Evolutionary conservation across 2,113 vertebrate genomes (phyloP).

Genomic region (Neoarius graeffei): DNA sequence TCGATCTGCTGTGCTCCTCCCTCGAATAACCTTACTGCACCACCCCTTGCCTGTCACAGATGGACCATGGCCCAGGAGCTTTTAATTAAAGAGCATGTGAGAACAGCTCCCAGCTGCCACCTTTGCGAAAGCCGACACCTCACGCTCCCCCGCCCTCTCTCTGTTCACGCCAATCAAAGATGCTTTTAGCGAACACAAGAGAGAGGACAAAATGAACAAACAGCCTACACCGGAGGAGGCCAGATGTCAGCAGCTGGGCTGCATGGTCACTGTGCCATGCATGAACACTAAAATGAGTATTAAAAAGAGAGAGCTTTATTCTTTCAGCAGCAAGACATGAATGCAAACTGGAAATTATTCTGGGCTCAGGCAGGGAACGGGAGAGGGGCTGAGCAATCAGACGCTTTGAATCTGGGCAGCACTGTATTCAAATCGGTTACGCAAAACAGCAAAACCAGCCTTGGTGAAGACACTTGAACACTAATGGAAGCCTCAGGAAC

Average conservation of each 20-base stretch:
- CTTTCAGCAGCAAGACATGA: slow-evolving; percentile 34
- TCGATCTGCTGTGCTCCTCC: slow-evolving; percentile 66
- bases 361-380: slow-evolving; percentile 64
- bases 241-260: slow-evolving; percentile 52
- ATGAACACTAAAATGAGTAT: slow-evolving; percentile 8
- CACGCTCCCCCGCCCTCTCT: slow-evolving; percentile 6
- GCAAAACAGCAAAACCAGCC: slow-evolving; percentile 64
- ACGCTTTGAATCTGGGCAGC: slow-evolving; percentile 40
- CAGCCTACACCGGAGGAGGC: slow-evolving; percentile 57
- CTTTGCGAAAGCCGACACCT: slow-evolving; percentile 73
- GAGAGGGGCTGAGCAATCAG: slow-evolving; percentile 36
- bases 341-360: slow-evolving; percentile 70
- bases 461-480: slow-evolving; percentile 63
- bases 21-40: slow-evolving; percentile 8
- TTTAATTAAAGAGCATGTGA: slow-evolving; percentile 80
- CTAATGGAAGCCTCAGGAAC: slow-evolving; percentile 73
- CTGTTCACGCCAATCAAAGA: slow-evolving; percentile 67
- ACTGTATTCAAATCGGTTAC: slow-evolving; percentile 72
- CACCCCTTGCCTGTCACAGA: slow-evolving; percentile 67
- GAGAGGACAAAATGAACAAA: slow-evolving; percentile 60
- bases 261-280: slow-evolving; percentile 11
- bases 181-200: slow-evolving; percentile 68
- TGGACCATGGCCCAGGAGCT: slow-evolving; percentile 73
- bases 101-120: slow-evolving; percentile 75
- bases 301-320: slow-evolving; percentile 17